A percentile compares a stretch with the other conserved stretches of the same genome.
phyloP scores from a whole-genome alignment of 2,888 invertebrate genomes.

The Erebia palarica region DNA sequence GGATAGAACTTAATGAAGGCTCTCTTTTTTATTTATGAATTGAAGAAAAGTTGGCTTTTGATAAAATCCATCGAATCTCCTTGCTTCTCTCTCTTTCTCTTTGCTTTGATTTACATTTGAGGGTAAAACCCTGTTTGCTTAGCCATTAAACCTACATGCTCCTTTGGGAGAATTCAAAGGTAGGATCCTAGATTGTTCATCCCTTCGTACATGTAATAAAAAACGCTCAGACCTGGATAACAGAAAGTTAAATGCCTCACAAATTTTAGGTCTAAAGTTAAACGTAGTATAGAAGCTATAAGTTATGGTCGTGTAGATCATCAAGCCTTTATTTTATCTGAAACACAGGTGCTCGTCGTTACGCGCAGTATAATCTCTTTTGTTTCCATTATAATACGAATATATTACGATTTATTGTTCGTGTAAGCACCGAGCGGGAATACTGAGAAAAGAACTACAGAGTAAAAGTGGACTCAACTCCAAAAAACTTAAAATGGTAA shows the following conservation, averaged over 20 bases:
- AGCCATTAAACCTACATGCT: no score
- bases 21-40: no score
- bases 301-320: constrained; percentile 19
- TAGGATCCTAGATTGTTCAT: no score
- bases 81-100: no score
- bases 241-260: not conserved
- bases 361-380: constrained; percentile 39
- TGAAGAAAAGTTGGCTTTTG: no score
- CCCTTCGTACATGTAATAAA: no score
- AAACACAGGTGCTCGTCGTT: constrained; percentile 30
- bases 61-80: no score
- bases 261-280: not conserved
- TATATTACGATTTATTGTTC: constrained; percentile 21
- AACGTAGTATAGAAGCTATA: not conserved
- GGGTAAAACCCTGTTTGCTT: no score
- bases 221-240: not conserved
- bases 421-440: constrained; percentile 12
- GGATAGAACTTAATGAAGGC: no score
- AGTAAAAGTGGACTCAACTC: not conserved
- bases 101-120: no score
- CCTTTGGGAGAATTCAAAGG: no score
- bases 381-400: constrained; percentile 45
- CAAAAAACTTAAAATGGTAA: not conserved
- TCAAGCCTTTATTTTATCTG: constrained; percentile 18
- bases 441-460: not conserved